phyloP scores from a whole-genome alignment of 1,140 invertebrate genomes.

The Tetramorium simillimum region DNA sequence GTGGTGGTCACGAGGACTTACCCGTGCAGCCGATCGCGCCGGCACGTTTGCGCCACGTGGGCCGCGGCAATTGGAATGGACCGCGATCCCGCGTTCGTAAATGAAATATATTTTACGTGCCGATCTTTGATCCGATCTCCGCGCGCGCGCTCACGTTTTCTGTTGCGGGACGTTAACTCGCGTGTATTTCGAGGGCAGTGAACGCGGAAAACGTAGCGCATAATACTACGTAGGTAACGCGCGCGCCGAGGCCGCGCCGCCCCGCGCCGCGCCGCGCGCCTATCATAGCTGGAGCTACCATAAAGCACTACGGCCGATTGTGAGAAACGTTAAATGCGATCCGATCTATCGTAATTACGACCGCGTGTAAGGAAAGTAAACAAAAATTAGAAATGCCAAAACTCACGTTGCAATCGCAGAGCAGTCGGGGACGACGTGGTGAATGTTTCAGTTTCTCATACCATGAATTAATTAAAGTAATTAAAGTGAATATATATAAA shows the following conservation, averaged over 20 bases:
- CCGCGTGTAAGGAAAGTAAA: constrained; percentile 11
- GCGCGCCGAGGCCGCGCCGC: not conserved
- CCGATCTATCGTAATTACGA: constrained; percentile 17
- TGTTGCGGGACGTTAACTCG: constrained; percentile 45
- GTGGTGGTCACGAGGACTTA: constrained; percentile 61
- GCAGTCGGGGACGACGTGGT: not conserved
- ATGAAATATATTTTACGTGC: constrained; percentile 57
- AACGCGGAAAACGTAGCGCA: constrained; percentile 61
- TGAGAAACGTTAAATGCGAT: constrained; percentile 38
- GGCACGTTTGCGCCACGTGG: constrained; percentile 63
- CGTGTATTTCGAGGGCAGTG: constrained; percentile 46
- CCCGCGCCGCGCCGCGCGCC: too few relatives aligned
- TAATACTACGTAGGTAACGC: not conserved
- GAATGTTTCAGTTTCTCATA: not conserved
- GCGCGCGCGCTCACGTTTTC: constrained; percentile 52
- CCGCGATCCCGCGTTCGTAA: constrained; percentile 22
- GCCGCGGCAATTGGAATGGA: constrained; percentile 44
- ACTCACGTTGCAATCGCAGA: constrained; percentile 23
- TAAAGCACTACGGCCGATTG: constrained; percentile 37
- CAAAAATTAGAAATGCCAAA: constrained; percentile 51
- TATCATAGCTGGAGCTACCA: not conserved
- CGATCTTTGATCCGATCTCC: constrained; percentile 53
- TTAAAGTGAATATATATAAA: not conserved
- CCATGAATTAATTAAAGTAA: not conserved
- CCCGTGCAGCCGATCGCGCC: constrained; percentile 44